These are phyloP conservation scores for Drosophila cracens DNA, from an alignment of 2,888 invertebrate species.

Conservation along the genomic window DNA sequence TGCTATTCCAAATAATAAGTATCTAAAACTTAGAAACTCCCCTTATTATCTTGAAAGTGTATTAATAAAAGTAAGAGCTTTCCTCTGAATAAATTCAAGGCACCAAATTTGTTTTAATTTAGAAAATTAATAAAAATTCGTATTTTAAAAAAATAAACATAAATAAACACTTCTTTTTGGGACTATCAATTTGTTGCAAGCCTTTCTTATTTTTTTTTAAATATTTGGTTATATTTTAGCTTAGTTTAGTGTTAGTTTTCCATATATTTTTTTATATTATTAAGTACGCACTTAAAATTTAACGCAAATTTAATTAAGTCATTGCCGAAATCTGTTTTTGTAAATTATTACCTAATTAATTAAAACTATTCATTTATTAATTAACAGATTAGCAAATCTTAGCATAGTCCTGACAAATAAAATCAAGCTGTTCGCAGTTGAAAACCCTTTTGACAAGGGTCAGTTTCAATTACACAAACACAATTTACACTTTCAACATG, in stretches of 20 bases:
- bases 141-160: no score
- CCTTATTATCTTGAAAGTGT: no score
- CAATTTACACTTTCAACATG: slow-evolving; percentile 1
- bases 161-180: no score
- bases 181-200: no score
- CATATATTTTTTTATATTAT: neutral
- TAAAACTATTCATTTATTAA: neutral
- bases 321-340: neutral
- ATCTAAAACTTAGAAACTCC: no score
- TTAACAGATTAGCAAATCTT: neutral
- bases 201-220: no score
- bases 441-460: slow-evolving; percentile 28
- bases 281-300: neutral
- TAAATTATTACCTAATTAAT: neutral
- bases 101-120: no score
- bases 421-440: neutral
- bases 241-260: neutral
- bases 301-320: no score
- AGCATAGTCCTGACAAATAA: neutral
- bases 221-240: neutral
- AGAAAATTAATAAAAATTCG: no score
- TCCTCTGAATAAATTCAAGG: no score
- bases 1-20: no score
- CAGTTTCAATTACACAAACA: slow-evolving; percentile 8
- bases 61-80: no score